phyloP scores from a whole-genome alignment of 1,140 invertebrate species.

The Pollicipes pollicipes region DNA sequence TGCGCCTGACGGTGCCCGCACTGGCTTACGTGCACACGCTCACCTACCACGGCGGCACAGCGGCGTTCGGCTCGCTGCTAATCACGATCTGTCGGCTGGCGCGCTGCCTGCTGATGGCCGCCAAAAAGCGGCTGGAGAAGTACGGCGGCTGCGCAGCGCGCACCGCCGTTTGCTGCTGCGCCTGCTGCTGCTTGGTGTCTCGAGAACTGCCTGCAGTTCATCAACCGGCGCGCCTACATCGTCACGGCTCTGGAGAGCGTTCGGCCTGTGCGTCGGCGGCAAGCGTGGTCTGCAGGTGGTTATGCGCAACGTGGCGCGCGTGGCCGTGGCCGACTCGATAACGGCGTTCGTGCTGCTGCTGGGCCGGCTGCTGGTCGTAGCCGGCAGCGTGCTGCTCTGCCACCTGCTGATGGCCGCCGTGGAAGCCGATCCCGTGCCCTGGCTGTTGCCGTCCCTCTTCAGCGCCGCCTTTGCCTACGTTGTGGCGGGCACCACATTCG shows the following conservation, averaged over 20 bases:
- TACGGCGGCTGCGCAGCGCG: no score
- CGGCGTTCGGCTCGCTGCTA: not conserved
- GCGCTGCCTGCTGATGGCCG: not conserved
- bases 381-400: not conserved
- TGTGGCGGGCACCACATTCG: not conserved
- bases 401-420: not conserved
- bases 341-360: not conserved
- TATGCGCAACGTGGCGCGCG: not conserved
- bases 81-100: not conserved
- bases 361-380: not conserved
- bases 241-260: slow-evolving; percentile 19
- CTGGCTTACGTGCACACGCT: not conserved
- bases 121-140: not conserved
- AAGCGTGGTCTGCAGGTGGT: not conserved
- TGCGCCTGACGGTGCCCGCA: not conserved
- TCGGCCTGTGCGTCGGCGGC: not conserved
- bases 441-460: not conserved
- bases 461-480: not conserved
- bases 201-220: slow-evolving; percentile 48
- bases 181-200: slow-evolving; percentile 51
- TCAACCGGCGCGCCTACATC: slow-evolving; percentile 60
- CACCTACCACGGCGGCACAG: not conserved
- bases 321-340: not conserved
- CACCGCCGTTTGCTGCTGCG: slow-evolving; percentile 35
- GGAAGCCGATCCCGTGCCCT: not conserved